Conservation (phyloP, 2,113 vertebrate genomes). For the Micronycteris hirsuta region DNA sequence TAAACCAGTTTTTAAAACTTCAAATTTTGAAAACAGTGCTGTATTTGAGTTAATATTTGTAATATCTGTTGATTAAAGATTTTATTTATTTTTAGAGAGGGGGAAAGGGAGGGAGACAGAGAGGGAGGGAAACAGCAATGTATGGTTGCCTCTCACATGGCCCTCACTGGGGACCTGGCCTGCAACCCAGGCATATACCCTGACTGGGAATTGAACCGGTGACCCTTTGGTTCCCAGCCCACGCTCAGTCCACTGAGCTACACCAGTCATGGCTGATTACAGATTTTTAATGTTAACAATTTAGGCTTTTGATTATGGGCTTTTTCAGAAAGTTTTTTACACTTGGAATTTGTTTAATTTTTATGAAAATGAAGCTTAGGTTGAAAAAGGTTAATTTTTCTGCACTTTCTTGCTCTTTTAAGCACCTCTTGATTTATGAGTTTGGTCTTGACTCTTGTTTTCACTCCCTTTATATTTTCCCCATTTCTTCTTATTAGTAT, state of each 20-base stretch:
- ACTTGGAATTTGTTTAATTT: background rate
- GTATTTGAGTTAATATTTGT: constrained; percentile 7
- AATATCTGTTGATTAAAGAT: background rate
- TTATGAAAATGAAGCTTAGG: background rate
- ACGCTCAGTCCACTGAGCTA: too few species aligned
- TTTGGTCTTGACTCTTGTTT: background rate
- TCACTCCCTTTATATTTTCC: background rate
- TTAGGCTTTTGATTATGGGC: background rate
- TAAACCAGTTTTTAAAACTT: background rate
- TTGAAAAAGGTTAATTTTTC: background rate
- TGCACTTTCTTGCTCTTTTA: background rate
- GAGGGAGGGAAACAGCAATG: too few species aligned
- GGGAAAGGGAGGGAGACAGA: too few species aligned
- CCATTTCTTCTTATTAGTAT: background rate
- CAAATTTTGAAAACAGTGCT: background rate
- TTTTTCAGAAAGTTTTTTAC: background rate
- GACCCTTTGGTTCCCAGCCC: too few species aligned
- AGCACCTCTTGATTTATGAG: background rate
- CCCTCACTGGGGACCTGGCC: too few species aligned
- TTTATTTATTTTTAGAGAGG: too few species aligned
- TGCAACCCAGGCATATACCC: too few species aligned
- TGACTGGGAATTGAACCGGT: too few species aligned
- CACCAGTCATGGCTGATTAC: too few species aligned
- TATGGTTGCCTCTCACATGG: too few species aligned
- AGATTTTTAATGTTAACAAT: background rate